These are phyloP conservation scores for Palythoa grandis DNA, from an alignment of 92 coral and sea anemone genomes.

Conservation along the genomic window DNA sequence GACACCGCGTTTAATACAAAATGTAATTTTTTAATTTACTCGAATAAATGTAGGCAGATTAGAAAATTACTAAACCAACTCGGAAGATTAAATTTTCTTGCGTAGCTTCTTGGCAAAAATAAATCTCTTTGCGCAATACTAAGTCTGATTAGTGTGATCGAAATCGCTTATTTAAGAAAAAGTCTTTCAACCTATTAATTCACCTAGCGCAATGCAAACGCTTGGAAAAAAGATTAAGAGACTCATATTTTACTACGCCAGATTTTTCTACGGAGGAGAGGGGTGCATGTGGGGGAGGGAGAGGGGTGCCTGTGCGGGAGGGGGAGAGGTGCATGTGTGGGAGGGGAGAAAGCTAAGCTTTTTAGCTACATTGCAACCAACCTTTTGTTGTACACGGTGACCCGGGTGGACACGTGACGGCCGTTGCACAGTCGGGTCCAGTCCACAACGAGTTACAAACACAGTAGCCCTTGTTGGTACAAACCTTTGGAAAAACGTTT, in stretches of 20 bases:
- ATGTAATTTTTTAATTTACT: background rate
- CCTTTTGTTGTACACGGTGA: background rate
- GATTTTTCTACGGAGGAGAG: no score
- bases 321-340: background rate
- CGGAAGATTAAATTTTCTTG: background rate
- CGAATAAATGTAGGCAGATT: background rate
- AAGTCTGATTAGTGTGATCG: no score
- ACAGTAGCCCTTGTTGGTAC: constrained; percentile 37
- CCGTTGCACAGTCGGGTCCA: constrained; percentile 19
- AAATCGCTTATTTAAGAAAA: no score
- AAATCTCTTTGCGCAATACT: no score
- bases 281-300: no score
- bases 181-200: no score
- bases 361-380: background rate
- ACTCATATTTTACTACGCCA: no score
- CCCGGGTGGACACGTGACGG: constrained; percentile 4
- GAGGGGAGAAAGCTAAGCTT: background rate
- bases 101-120: no score
- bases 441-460: constrained; percentile 30
- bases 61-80: background rate
- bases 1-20: background rate
- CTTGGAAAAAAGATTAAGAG: no score
- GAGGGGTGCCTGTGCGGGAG: no score
- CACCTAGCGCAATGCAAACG: no score
- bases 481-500: constrained; percentile 5